phyloP scores from a whole-genome alignment of 2,113 vertebrate species.

The Pyxicephalus adspersus region DNA sequence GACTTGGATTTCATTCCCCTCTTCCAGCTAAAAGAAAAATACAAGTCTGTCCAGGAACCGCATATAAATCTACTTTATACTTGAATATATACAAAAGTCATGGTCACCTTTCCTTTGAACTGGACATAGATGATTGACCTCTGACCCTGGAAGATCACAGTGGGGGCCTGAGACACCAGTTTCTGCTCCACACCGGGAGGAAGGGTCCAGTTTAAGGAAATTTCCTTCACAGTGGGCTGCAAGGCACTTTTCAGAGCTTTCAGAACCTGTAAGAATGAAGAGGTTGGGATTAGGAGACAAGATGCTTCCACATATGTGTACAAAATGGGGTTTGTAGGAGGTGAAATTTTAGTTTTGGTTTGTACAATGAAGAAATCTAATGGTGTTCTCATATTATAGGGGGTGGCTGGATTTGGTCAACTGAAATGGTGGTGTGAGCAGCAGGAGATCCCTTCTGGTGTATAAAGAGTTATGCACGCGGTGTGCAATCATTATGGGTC shows the following conservation, averaged over 20 bases:
- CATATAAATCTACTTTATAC: no score
- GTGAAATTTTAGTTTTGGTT: no score
- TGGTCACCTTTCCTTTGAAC: slow-evolving; percentile 54
- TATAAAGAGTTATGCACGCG: no score
- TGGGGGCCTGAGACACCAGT: slow-evolving; percentile 58
- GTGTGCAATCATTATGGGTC: no score
- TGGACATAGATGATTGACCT: slow-evolving; percentile 65
- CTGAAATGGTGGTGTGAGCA: no score
- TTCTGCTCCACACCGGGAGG: slow-evolving; percentile 56
- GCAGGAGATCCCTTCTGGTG: no score
- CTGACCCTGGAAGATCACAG: slow-evolving; percentile 62
- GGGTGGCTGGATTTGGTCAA: no score
- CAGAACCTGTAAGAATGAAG: slow-evolving; percentile 58
- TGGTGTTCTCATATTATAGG: no score
- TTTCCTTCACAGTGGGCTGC: slow-evolving; percentile 48
- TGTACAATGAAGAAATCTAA: no score
- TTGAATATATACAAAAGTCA: background rate
- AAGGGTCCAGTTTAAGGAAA: slow-evolving; percentile 66
- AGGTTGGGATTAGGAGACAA: background rate
- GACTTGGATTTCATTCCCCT: slow-evolving; percentile 38
- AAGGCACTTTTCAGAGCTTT: slow-evolving; percentile 63
- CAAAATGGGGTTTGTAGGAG: no score
- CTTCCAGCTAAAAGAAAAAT: background rate
- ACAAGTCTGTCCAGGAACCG: no score
- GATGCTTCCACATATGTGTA: no score